Evolutionary conservation across 2,888 invertebrate genomes (phyloP), one percentile per base, ranked within the genome.

Genomic region (Sinohyriopsis cumingii): DNA sequence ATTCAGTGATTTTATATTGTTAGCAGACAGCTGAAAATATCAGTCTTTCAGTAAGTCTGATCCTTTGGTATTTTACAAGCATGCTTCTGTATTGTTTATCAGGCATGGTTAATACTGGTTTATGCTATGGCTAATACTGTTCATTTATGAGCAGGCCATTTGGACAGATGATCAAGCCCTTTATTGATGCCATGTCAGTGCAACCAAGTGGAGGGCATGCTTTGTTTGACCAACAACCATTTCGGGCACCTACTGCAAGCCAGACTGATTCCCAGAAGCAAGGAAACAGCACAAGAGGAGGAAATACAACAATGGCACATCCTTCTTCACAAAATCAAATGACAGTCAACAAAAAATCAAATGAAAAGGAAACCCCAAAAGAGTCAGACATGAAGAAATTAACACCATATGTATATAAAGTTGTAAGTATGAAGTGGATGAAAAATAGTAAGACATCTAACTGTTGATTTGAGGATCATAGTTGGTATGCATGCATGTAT

Each of bases 141-240:
- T 45, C 9, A 45, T 45, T 45, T 45, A 45, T 45, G 45, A 45
- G 12, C 81, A 88, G 88, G 15, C 88, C 88, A 1, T 83, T 88
- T 73, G 88, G 88, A 55, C 84, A 84, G 61, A 87, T 88, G 87
- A 82, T 88, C 22, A 82, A 81, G 67, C 86, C 86, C 28, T 80
- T 84, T 65, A 71, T 86, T 62, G 85, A 87, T 70, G 71, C 84
- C 4, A 84, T 87, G 83, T 81, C 83, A 28, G 79, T 84, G 4
- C 81, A 82, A 59, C 85, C 85, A 19, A 79, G 76, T 68, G 84
- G 83, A 22, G 85, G 85, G 12, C 78, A 78, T 67, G 72, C 81
- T 9, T 33, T 82, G 6, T 82, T 84, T 65, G 67, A 75, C 54
- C 22, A 69, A 24, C 45, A 63, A 12, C 68, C 74, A 25, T 62